phyloP scores from a whole-genome alignment of 1,140 invertebrate genomes.

The Paraescarpia echinospica region DNA sequence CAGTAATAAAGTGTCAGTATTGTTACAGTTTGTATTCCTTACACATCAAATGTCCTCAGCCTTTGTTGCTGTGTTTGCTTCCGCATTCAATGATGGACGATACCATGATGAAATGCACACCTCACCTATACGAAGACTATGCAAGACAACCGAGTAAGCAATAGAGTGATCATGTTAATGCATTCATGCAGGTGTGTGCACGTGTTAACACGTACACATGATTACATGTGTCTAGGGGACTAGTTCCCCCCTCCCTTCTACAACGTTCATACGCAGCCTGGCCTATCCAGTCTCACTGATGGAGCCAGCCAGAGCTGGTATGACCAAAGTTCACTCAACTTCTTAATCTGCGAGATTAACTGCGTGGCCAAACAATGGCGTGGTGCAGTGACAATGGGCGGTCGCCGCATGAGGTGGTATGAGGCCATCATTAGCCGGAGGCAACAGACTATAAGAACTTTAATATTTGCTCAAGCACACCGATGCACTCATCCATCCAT shows the following conservation, averaged over 20 bases:
- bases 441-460: neutral
- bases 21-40: too few species aligned
- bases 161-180: neutral
- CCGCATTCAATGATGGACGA: too few species aligned
- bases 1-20: too few species aligned
- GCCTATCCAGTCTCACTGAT: neutral
- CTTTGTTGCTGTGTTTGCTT: too few species aligned
- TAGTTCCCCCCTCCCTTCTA: neutral
- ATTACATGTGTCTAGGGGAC: neutral
- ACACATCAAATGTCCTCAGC: too few species aligned
- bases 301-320: neutral
- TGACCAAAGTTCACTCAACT: neutral
- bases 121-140: too few species aligned
- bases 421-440: neutral
- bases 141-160: too few species aligned
- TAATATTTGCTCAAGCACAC: conserved; percentile 5
- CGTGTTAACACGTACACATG: neutral
- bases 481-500: conserved; percentile 3
- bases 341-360: neutral
- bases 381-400: neutral
- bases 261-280: neutral
- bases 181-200: neutral
- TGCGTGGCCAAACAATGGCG: neutral
- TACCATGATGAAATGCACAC: too few species aligned
- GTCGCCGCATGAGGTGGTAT: neutral